Evolutionary conservation across 1,140 invertebrate species (phyloP).

Genomic region (Andricus grossulariae): DNA sequence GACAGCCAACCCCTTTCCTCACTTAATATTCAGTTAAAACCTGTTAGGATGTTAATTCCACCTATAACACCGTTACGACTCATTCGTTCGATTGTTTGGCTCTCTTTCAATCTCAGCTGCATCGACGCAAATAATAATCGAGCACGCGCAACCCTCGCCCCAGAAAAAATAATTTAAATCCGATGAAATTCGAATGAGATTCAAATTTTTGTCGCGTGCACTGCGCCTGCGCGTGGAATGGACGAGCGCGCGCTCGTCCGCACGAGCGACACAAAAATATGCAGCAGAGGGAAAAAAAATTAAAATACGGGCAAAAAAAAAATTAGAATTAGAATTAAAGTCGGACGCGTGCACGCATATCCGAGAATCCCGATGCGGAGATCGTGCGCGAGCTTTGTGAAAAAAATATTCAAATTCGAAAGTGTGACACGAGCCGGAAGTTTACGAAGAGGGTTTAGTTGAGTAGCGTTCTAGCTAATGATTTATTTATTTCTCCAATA

Average conservation of each 20-base stretch:
- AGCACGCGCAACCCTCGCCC: conserved; percentile 47
- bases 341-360: conserved; percentile 65
- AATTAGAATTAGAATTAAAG: conserved; percentile 72
- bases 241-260: conserved; percentile 38
- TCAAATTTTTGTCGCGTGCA: conserved; percentile 68
- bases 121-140: conserved; percentile 45
- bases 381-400: conserved; percentile 20
- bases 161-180: conserved; percentile 63
- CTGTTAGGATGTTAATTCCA: conserved; percentile 31
- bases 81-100: conserved; percentile 29
- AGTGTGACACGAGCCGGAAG: conserved; percentile 59
- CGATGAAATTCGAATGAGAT: conserved; percentile 56
- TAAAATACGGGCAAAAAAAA: conserved; percentile 52
- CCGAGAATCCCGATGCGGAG: conserved; percentile 42
- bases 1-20: background rate
- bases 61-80: conserved; percentile 30
- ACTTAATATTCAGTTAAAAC: conserved; percentile 30
- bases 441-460: conserved; percentile 42
- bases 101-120: conserved; percentile 40
- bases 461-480: conserved; percentile 33
- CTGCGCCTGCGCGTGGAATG: conserved; percentile 41
- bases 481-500: conserved; percentile 58
- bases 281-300: conserved; percentile 52
- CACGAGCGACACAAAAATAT: conserved; percentile 50
- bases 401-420: conserved; percentile 64